A percentile compares a stretch with the other conserved stretches of the same genome.
These are phyloP conservation scores for Chondrilla cf. caribensis DNA, from an alignment of 37 sponge, comb jelly and placozoan species.

Conservation along the genomic window DNA sequence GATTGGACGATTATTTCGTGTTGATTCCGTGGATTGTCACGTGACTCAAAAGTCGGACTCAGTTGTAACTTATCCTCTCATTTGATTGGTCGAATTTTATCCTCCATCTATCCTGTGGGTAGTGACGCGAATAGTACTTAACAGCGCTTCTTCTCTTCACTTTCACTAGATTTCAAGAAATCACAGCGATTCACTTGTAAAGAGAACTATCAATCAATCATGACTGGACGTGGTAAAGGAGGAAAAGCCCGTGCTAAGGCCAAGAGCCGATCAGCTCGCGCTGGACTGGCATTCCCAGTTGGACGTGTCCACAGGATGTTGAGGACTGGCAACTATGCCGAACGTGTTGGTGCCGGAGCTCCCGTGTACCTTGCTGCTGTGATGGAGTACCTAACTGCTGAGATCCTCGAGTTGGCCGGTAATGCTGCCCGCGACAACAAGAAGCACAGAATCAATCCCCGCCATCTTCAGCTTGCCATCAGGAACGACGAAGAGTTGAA, in stretches of 20 bases:
- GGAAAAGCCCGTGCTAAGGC: conserved; percentile 61
- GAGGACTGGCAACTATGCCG: conserved; percentile 61
- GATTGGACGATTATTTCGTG: too few species aligned
- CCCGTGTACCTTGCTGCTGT: conserved; percentile 84
- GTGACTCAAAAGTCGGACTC: too few species aligned
- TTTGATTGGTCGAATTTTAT: too few species aligned
- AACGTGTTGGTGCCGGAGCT: conserved; percentile 74
- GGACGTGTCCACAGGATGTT: conserved; percentile 71
- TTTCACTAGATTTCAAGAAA: too few species aligned
- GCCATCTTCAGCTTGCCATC: conserved; percentile 78
- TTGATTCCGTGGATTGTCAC: too few species aligned
- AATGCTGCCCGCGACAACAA: conserved; percentile 88
- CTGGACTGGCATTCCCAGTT: conserved; percentile 79
- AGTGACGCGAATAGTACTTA: too few species aligned
- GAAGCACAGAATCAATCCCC: conserved; percentile 71
- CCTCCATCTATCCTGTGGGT: too few species aligned
- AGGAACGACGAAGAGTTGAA: conserved; percentile 80
- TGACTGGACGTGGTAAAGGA: conserved; percentile 85
- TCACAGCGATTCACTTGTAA: too few species aligned
- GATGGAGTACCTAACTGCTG: conserved; percentile 78
- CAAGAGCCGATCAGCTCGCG: conserved; percentile 68
- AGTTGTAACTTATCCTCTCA: too few species aligned
- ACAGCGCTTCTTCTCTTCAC: too few species aligned
- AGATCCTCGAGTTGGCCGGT: conserved; percentile 82
- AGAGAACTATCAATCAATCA: neutral